Conservation (phyloP, 1,140 invertebrate species). For the Hesperophylax magnus region DNA sequence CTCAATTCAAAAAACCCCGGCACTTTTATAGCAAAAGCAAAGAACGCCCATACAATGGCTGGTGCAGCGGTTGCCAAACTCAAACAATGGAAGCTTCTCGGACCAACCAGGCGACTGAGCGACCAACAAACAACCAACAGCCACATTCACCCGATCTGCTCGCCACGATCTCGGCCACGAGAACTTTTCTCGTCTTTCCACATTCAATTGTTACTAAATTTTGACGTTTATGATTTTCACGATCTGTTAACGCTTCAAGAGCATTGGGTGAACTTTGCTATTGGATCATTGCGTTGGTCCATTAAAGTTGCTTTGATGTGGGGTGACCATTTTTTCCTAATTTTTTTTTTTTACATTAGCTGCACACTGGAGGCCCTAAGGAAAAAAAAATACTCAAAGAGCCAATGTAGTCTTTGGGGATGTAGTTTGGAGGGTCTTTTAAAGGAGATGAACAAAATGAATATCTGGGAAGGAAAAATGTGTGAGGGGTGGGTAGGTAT, state of each 20-base stretch:
- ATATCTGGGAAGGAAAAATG: too few species aligned
- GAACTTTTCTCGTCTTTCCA: constrained; percentile 52
- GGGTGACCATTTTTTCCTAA: background rate
- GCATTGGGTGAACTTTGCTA: constrained; percentile 9
- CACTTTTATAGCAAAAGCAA: constrained; percentile 47
- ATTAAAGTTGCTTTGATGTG: background rate
- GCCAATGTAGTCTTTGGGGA: too few species aligned
- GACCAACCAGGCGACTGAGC: constrained; percentile 26
- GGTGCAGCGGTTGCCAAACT: constrained; percentile 47
- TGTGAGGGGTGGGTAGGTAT: too few species aligned
- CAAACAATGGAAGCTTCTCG: constrained; percentile 42
- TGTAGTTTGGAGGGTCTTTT: too few species aligned
- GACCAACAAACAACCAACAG: background rate
- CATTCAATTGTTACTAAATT: constrained; percentile 50
- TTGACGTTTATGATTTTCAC: constrained; percentile 43
- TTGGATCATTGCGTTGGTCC: background rate
- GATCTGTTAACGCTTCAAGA: constrained; percentile 41
- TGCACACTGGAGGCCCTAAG: too few species aligned
- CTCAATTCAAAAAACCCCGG: constrained; percentile 44
- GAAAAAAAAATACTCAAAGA: too few species aligned
- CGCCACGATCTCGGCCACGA: background rate
- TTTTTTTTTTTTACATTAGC: too few species aligned
- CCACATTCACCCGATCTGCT: constrained; percentile 26
- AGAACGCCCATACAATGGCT: constrained; percentile 49
- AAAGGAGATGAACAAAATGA: too few species aligned